phyloP scores from a whole-genome alignment of 2,888 invertebrate genomes.

The Metallyticus violacea region DNA sequence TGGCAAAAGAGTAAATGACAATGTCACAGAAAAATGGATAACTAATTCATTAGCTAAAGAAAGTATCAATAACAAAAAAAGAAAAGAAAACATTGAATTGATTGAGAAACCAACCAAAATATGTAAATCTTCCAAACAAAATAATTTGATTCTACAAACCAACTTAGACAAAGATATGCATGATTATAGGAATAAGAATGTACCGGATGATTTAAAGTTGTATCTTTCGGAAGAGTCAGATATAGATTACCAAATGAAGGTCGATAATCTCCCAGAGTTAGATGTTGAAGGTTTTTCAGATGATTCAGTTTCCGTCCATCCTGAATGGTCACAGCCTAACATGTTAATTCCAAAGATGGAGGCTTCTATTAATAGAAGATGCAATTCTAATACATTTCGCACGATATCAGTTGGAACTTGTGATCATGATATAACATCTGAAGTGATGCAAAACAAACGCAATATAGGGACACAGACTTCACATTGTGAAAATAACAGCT shows the following conservation, averaged over 20 bases:
- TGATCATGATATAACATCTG: background rate
- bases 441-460: background rate
- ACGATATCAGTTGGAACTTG: background rate
- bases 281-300: conserved; percentile 6
- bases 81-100: background rate
- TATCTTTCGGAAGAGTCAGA: conserved; percentile 16
- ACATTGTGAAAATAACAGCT: background rate
- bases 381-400: background rate
- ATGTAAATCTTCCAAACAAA: background rate
- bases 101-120: background rate
- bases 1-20: background rate
- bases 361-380: too few species aligned
- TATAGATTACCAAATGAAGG: background rate
- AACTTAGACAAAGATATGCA: background rate
- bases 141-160: background rate
- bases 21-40: background rate
- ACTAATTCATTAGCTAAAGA: background rate
- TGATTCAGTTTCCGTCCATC: conserved; percentile 23
- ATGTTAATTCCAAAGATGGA: background rate
- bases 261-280: background rate
- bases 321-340: conserved; percentile 19
- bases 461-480: conserved; percentile 5
- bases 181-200: background rate
- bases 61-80: too few species aligned
- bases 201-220: conserved; percentile 6